A percentile compares a stretch with the other conserved stretches of the same genome.
phyloP scores from a whole-genome alignment of 1,140 invertebrate genomes.

The Dinoponera quadriceps region DNA sequence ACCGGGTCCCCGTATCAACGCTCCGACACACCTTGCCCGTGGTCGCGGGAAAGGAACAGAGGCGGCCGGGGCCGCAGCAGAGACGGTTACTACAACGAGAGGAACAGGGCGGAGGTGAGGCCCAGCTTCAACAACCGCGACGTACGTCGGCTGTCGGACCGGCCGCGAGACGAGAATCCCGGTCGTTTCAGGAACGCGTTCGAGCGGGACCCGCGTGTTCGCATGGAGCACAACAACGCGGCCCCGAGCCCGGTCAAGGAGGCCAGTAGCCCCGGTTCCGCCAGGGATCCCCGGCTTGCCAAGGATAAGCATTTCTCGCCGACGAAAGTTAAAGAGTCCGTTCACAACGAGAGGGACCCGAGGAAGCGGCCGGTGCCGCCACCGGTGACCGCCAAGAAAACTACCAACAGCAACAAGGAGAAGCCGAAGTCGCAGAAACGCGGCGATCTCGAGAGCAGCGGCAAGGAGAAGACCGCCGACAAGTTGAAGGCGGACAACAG shows the following conservation, averaged over 20 bases:
- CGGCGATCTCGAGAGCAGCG: no score
- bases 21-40: constrained; percentile 65
- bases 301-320: constrained; percentile 64
- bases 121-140: constrained; percentile 64
- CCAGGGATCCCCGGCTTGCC: constrained; percentile 64
- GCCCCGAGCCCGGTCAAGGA: constrained; percentile 40
- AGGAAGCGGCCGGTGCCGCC: constrained; percentile 53
- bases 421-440: constrained; percentile 58
- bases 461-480: constrained; percentile 73
- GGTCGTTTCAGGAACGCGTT: constrained; percentile 49
- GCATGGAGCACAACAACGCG: constrained; percentile 42
- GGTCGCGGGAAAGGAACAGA: constrained; percentile 46
- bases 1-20: constrained; percentile 46
- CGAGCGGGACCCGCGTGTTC: constrained; percentile 72
- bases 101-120: constrained; percentile 59
- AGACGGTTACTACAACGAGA: constrained; percentile 62
- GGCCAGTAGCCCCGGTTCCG: neutral
- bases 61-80: constrained; percentile 44
- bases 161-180: constrained; percentile 66
- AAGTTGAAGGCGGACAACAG: constrained; percentile 75
- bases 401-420: constrained; percentile 41
- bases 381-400: neutral
- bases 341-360: constrained; percentile 60
- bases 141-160: constrained; percentile 53
- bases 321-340: constrained; percentile 16